A percentile compares a stretch with the other conserved stretches of the same genome.
phyloP scores from a whole-genome alignment of 2,888 invertebrate genomes.

The Trachelus iudaicus region DNA sequence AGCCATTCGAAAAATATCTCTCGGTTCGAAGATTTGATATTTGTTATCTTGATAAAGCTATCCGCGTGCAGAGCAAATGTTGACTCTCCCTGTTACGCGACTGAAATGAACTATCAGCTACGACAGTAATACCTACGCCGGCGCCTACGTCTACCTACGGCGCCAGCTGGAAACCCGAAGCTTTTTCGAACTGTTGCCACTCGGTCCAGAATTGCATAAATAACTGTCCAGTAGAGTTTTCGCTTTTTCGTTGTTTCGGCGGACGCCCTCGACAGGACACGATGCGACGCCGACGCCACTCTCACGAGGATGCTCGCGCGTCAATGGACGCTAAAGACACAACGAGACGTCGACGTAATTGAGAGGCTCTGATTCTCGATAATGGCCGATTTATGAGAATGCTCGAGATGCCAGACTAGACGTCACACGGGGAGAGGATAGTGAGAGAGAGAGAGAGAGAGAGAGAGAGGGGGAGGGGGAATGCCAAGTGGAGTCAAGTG shows the following conservation, averaged over 20 bases:
- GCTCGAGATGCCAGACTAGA: neutral
- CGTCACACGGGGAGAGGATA: slow-evolving; percentile 7
- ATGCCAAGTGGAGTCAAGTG: slow-evolving; percentile 57
- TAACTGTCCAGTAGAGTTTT: slow-evolving; percentile 34
- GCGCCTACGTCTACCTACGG: too few relatives aligned
- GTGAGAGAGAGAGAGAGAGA: slow-evolving; percentile 12
- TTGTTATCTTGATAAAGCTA: too few relatives aligned
- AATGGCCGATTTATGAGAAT: neutral
- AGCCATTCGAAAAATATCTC: too few relatives aligned
- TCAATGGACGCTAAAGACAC: neutral
- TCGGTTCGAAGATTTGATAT: too few relatives aligned
- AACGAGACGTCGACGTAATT: neutral
- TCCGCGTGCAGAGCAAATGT: neutral
- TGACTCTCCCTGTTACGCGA: neutral
- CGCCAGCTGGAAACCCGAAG: too few relatives aligned
- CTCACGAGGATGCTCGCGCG: neutral
- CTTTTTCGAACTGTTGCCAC: neutral
- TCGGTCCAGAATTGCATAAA: slow-evolving; percentile 34
- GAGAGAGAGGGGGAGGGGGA: slow-evolving; percentile 15
- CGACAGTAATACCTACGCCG: too few relatives aligned
- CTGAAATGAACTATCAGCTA: too few relatives aligned
- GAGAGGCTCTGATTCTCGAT: neutral
- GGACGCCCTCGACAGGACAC: neutral
- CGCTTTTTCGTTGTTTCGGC: neutral
- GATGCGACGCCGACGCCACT: neutral